These are phyloP conservation scores for Batillaria attramentaria DNA, from an alignment of 1,140 invertebrate genomes.

Conservation along the genomic window DNA sequence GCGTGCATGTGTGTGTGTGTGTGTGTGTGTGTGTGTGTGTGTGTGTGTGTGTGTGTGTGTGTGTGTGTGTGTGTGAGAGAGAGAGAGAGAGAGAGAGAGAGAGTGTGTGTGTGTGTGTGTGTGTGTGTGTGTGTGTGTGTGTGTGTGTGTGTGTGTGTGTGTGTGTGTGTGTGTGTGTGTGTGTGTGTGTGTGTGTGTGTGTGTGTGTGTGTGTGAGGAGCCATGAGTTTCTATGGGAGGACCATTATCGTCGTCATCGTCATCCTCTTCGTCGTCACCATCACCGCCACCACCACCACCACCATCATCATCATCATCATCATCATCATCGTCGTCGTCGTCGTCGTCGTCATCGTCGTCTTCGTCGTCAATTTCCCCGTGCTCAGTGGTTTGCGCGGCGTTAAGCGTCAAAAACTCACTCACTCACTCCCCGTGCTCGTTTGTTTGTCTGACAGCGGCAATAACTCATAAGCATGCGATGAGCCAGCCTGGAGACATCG, in stretches of 20 bases:
- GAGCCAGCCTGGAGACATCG: too few relatives aligned
- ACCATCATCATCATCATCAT: not conserved
- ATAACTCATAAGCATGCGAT: too few relatives aligned
- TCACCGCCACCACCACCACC: not conserved
- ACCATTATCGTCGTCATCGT: not conserved
- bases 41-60: not conserved
- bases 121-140: conserved; percentile 16
- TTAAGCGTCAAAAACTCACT: too few relatives aligned
- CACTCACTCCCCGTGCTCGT: too few relatives aligned
- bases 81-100: not conserved
- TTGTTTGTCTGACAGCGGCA: too few relatives aligned
- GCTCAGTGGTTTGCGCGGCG: too few relatives aligned
- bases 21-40: conserved; percentile 12
- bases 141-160: conserved; percentile 11
- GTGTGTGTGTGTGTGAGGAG: not conserved
- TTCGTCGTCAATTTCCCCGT: too few relatives aligned
- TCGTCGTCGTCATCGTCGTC: too few relatives aligned
- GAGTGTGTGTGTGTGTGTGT: conserved; percentile 11
- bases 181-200: not conserved
- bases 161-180: conserved; percentile 14
- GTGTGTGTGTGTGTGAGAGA: conserved; percentile 2
- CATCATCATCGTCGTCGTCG: too few relatives aligned
- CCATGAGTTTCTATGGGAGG: not conserved
- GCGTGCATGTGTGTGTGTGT: not conserved
- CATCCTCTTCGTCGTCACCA: not conserved